Evolutionary conservation across 1,140 invertebrate genomes (phyloP), one percentile per base, ranked within the genome.

Genomic region (Sycobia sp.): DNA sequence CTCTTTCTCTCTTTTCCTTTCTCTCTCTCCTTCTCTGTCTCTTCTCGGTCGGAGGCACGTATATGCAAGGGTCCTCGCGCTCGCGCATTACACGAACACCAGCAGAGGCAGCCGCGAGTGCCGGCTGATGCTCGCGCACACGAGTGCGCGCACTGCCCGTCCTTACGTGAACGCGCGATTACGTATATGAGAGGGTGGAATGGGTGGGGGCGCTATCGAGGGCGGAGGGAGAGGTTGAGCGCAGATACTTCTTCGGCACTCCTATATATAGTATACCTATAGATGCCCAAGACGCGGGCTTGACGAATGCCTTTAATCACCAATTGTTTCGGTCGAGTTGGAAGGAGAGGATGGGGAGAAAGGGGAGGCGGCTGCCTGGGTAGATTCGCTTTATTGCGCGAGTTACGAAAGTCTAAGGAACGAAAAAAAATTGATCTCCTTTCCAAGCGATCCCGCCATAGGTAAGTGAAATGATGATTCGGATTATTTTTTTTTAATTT

Each of bases 21-120:
- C 22, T 10, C 27, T 44, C 22, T 47, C 22, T 32, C 5, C 29
- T 8, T 23, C 27, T 54, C 36, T 25, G 13, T 23, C 25, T 10
- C n/a, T 27, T 11, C 23, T 55, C 47, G 3, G 14, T 18, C 46
- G 60, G 58, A 69, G 58, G 61, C 68, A 69, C 69, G 68, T 71
- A 71, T 69, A 49, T 51, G 43, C 69, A 65, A 44, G 39, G 8
- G 27, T 27, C 39, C 43, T 55, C 51, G 34, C 65, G 20, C 1
- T 38, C 44, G 22, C 58, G 22, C 58, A 1, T 39, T 25, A 20
- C 25, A 65, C 64, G 29, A 47, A 46, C 56, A 67, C 70, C 54
- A 49, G 36, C 18, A 10, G 11, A 29, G 46, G n/a, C n/a, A n/a
- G n/a, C n/a, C n/a, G n/a, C n/a, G n/a, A n/a, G n/a, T n/a, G n/a